These are phyloP conservation scores for Meleagris gallopavo DNA, from an alignment of 2,113 vertebrate species.

Conservation along the genomic window DNA sequence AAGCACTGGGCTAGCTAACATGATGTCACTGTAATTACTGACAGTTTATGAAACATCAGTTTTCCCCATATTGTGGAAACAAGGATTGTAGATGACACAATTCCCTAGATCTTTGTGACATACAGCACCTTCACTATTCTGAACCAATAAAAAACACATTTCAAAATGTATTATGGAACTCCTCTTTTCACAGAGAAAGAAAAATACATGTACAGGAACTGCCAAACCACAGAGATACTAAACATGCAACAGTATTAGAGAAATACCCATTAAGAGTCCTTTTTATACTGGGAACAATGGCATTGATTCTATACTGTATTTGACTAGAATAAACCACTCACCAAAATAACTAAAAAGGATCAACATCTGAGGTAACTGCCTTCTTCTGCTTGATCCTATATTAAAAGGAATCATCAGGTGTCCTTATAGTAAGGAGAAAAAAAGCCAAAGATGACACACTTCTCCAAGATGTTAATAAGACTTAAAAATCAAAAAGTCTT, in stretches of 20 bases:
- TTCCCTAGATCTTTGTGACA: background rate
- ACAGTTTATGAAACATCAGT: background rate
- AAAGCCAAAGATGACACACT: rapidly evolving
- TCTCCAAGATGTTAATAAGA: rapidly evolving
- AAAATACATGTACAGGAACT: background rate
- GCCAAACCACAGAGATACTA: background rate
- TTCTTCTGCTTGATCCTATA: background rate
- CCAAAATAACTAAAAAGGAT: background rate
- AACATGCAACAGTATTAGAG: background rate
- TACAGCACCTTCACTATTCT: background rate
- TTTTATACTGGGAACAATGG: background rate
- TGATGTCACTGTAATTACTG: background rate
- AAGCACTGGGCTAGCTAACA: background rate
- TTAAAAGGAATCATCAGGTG: background rate
- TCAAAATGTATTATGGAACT: background rate
- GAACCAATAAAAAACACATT: background rate
- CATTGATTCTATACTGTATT: background rate
- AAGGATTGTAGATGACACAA: background rate
- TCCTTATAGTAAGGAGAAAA: background rate
- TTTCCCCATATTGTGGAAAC: rapidly evolving
- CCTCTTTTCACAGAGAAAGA: background rate
- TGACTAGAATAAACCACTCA: background rate
- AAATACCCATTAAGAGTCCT: background rate
- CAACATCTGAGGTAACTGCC: rapidly evolving
- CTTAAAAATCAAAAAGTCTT: background rate